A percentile compares a stretch with the other conserved stretches of the same genome.
phyloP scores from a whole-genome alignment of 2,113 vertebrate genomes.

The Hoplias malabaricus region DNA sequence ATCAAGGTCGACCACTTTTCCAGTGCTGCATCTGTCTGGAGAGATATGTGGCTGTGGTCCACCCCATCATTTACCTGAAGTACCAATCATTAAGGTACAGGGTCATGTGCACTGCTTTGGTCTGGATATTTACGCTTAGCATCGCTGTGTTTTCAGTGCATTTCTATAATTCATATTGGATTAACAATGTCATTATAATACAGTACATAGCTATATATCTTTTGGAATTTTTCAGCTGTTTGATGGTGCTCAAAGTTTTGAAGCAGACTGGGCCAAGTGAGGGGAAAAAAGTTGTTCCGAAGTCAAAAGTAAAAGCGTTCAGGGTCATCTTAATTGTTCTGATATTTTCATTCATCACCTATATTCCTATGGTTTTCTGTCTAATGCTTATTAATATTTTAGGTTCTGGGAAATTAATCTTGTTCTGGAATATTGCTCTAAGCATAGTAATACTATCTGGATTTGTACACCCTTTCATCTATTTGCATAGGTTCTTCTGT shows the following conservation, averaged over 20 bases:
- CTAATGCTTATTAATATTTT: background rate
- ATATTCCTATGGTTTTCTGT: background rate
- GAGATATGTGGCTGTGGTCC: constrained; percentile 24
- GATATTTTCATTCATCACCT: background rate
- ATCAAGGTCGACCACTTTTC: constrained; percentile 21
- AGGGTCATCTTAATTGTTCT: background rate
- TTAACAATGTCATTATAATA: background rate
- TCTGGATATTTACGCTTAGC: constrained; percentile 8
- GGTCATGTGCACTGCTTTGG: background rate
- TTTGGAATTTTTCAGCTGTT: background rate
- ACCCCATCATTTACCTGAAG: constrained; percentile 33
- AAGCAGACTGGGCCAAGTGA: background rate
- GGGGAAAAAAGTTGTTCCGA: background rate
- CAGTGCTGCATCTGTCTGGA: constrained; percentile 32
- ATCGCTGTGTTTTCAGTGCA: background rate
- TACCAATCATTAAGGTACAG: constrained; percentile 19
- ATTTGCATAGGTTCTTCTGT: background rate
- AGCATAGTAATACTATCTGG: background rate
- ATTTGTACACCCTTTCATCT: background rate
- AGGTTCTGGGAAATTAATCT: background rate
- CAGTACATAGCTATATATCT: background rate
- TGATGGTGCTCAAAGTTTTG: background rate
- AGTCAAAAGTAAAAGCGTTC: background rate
- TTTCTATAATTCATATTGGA: background rate
- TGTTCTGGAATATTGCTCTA: background rate